Percentiles rank a stretch among this genome's conserved stretches.
Conservation (phyloP, 1,140 invertebrate species). For the Sarcophaga peregrina region DNA sequence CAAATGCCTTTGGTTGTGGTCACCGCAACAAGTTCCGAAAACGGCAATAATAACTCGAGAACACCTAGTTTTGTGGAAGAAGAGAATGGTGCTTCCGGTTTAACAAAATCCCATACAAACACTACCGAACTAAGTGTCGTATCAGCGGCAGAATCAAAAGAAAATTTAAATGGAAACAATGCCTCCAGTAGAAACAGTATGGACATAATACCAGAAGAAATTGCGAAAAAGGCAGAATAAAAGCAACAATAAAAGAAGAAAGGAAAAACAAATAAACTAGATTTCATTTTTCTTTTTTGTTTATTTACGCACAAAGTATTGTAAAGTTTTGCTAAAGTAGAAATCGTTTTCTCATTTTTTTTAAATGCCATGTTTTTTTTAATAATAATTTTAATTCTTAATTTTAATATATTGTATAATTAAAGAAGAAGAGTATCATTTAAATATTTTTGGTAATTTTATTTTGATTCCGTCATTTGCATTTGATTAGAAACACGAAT, state of each 20-base stretch:
- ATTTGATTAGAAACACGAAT: not conserved
- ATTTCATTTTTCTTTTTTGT: not conserved
- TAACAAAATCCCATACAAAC: conserved; percentile 22
- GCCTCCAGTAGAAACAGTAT: not conserved
- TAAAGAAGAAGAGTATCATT: no score
- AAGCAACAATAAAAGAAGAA: no score
- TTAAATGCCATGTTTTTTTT: no score
- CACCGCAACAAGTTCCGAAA: conserved; percentile 55
- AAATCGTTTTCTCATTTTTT: no score
- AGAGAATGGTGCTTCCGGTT: not conserved
- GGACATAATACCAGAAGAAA: conserved; percentile 14
- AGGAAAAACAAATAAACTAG: not conserved
- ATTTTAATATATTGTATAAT: no score
- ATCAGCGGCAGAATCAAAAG: not conserved
- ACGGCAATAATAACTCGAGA: conserved; percentile 43
- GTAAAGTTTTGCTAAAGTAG: no score
- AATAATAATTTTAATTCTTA: no score
- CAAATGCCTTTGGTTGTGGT: conserved; percentile 60
- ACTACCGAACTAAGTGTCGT: conserved; percentile 25
- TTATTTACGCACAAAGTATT: no score
- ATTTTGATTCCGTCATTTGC: no score
- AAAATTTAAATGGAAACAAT: not conserved
- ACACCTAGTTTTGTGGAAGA: conserved; percentile 43
- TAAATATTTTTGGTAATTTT: no score
- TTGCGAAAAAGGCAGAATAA: not conserved